Evolutionary conservation across 2,797 vertebrate genomes (phyloP).

Genomic region (Hydrolagus colliei): DNA sequence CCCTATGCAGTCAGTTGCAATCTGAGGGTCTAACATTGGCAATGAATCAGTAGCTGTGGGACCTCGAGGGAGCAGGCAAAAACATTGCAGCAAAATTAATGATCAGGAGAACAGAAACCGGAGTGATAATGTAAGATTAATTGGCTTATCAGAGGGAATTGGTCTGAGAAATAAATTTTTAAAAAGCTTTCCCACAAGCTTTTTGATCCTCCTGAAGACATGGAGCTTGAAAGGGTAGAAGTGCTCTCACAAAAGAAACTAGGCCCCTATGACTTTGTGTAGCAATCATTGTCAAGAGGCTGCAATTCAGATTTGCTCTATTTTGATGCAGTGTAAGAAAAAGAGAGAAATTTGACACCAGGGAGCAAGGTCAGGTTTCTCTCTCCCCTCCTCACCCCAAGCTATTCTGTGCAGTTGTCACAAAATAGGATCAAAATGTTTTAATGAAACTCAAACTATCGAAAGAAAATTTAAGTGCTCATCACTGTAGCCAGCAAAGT

Average conservation of each 20-base stretch:
- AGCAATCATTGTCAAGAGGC: not conserved
- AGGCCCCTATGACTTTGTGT: not conserved
- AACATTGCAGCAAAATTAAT: not conserved
- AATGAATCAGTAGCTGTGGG: not conserved
- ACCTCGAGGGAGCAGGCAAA: not conserved
- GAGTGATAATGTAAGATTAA: not conserved
- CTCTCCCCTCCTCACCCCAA: not conserved
- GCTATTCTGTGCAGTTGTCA: not conserved
- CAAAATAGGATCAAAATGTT: not conserved
- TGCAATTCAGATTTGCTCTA: not conserved
- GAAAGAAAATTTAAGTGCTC: not conserved
- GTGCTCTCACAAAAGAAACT: not conserved
- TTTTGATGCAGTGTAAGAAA: no score
- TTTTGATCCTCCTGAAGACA: not conserved
- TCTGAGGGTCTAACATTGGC: not conserved
- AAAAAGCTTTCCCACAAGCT: not conserved
- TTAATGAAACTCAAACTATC: not conserved
- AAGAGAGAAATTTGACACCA: no score
- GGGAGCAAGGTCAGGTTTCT: not conserved
- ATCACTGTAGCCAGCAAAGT: not conserved
- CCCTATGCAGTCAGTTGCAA: not conserved
- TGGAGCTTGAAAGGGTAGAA: not conserved
- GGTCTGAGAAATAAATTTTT: not conserved
- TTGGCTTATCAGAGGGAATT: not conserved
- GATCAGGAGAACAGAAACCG: not conserved